Conservation (phyloP, 2,797 vertebrate species). For the Hippocampus kuda region DNA sequence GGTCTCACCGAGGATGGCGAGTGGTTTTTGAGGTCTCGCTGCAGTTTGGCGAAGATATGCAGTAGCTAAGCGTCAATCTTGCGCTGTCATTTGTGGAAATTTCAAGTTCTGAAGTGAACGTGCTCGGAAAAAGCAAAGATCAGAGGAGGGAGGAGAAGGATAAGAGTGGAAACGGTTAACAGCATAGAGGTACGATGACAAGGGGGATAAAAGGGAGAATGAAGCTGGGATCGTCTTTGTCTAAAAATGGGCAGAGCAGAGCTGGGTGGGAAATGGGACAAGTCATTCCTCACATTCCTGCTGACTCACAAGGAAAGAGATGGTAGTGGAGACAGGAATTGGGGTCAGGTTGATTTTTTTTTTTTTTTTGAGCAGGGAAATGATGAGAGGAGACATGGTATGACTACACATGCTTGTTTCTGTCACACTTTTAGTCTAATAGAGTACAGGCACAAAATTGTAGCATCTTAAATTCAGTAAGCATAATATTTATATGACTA, state of each 20-base stretch:
- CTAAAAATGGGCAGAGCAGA: slow-evolving; percentile 66
- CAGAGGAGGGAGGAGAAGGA: slow-evolving; percentile 15
- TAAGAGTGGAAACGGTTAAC: slow-evolving; percentile 10
- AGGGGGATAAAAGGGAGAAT: slow-evolving; percentile 21
- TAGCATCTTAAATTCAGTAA: too few relatives aligned
- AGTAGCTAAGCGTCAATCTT: slow-evolving; percentile 38
- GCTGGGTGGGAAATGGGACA: slow-evolving; percentile 48
- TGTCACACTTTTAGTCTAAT: slow-evolving; percentile 1
- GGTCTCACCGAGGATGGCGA: slow-evolving; percentile 35
- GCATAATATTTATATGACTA: too few relatives aligned
- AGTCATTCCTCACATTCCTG: slow-evolving; percentile 70
- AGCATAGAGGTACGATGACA: slow-evolving; percentile 19
- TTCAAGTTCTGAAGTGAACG: slow-evolving; percentile 47
- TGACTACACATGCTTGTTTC: slow-evolving; percentile 18
- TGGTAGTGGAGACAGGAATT: background rate
- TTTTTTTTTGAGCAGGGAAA: slow-evolving; percentile 3
- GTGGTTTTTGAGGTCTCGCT: slow-evolving; percentile 48
- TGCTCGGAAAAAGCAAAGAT: slow-evolving; percentile 24
- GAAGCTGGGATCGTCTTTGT: slow-evolving; percentile 38
- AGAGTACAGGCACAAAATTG: background rate
- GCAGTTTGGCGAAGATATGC: slow-evolving; percentile 50
- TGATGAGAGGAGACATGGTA: slow-evolving; percentile 13
- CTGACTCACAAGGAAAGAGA: slow-evolving; percentile 57
- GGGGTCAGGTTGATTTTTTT: slow-evolving; percentile 5
- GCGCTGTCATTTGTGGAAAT: slow-evolving; percentile 57